Evolutionary conservation across 1,140 invertebrate genomes (phyloP).

Genomic region (Papilio aristodemus): DNA sequence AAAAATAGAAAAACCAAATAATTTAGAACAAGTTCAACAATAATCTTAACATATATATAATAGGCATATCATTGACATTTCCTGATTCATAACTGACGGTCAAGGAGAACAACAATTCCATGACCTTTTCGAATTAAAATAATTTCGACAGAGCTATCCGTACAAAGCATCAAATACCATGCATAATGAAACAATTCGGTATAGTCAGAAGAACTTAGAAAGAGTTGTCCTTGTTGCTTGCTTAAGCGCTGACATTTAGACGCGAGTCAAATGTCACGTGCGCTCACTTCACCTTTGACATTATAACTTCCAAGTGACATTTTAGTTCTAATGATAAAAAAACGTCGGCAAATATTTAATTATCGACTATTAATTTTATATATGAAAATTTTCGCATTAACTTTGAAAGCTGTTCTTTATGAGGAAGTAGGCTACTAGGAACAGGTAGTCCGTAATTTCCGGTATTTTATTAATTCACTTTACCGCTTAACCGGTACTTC

Average conservation of each 20-base stretch:
- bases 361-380: conserved; percentile 7
- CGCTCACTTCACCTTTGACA: conserved; percentile 73
- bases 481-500: not conserved
- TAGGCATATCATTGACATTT: conserved; percentile 55
- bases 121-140: conserved; percentile 73
- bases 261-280: conserved; percentile 75
- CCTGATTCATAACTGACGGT: conserved; percentile 58
- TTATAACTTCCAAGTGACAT: conserved; percentile 69
- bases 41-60: conserved; percentile 37
- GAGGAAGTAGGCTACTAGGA: conserved; percentile 24
- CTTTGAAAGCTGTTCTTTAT: not conserved
- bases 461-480: conserved; percentile 19
- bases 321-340: conserved; percentile 66
- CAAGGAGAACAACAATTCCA: conserved; percentile 71
- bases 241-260: conserved; percentile 78
- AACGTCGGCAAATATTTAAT: conserved; percentile 42
- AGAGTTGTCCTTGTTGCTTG: conserved; percentile 78
- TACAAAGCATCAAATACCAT: conserved; percentile 73
- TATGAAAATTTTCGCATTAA: conserved; percentile 26
- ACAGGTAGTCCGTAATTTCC: conserved; percentile 33
- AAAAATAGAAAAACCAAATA: conserved; percentile 32
- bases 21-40: conserved; percentile 42
- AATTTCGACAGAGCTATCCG: conserved; percentile 66
- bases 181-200: conserved; percentile 71
- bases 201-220: conserved; percentile 74